Conservation (phyloP, 2,797 vertebrate genomes). For the Smutsia temminckii region DNA sequence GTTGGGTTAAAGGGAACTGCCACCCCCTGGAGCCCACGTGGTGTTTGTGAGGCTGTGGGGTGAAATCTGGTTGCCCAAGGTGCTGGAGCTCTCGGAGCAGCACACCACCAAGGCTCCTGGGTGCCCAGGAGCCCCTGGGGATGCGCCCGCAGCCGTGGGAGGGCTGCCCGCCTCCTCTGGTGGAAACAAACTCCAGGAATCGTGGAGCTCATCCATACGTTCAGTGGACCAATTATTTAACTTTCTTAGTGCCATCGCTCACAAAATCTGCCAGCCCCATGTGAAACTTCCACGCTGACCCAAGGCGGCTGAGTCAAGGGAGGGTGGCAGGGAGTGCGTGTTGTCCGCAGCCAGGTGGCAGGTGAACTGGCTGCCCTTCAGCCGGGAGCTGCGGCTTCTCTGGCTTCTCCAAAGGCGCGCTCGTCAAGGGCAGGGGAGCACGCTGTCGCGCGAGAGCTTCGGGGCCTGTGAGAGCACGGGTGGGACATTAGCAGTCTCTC, state of each 20-base stretch:
- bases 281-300: not conserved
- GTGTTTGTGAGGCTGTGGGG: too few species aligned
- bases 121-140: not conserved
- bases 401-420: slow-evolving; percentile 51
- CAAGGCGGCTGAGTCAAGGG: not conserved
- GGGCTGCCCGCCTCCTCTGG: not conserved
- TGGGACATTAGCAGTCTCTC: slow-evolving; percentile 78
- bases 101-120: fast-evolving
- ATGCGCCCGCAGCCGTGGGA: too few species aligned
- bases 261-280: slow-evolving; percentile 64
- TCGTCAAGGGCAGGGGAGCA: slow-evolving; percentile 77
- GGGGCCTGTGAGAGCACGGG: slow-evolving; percentile 73
- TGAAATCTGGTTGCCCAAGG: not conserved
- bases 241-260: slow-evolving; percentile 65
- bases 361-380: too few species aligned
- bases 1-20: too few species aligned
- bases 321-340: not conserved
- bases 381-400: too few species aligned
- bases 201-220: slow-evolving; percentile 62
- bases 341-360: not conserved
- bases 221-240: slow-evolving; percentile 71
- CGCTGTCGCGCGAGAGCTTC: slow-evolving; percentile 78
- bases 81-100: fast-evolving
- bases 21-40: not conserved
- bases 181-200: slow-evolving; percentile 43